Percentiles rank a stretch among this genome's conserved stretches.
phyloP scores from a whole-genome alignment of 2,113 vertebrate genomes.

The Myiagra hebetior region DNA sequence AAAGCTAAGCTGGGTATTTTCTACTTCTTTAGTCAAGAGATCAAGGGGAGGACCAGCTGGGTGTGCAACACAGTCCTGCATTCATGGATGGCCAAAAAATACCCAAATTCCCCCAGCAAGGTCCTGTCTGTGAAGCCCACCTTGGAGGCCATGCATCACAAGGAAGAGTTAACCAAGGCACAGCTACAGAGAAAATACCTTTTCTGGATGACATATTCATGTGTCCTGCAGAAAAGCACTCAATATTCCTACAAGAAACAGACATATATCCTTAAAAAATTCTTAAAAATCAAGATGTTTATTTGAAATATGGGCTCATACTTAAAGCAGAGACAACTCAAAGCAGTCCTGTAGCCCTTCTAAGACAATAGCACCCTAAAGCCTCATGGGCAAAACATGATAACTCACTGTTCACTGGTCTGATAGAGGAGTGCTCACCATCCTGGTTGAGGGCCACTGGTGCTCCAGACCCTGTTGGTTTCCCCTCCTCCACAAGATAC shows the following conservation, averaged over 20 bases:
- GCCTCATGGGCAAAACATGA: neutral
- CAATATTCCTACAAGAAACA: neutral
- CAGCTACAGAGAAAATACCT: neutral
- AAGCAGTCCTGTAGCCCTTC: neutral
- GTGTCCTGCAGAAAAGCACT: neutral
- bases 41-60: neutral
- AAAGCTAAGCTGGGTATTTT: neutral
- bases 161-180: neutral
- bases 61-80: neutral
- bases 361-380: neutral
- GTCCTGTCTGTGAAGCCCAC: neutral
- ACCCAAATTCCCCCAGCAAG: neutral
- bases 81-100: neutral
- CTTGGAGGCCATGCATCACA: neutral
- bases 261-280: neutral
- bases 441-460: neutral
- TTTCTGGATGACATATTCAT: neutral
- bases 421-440: rapidly evolving
- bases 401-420: neutral
- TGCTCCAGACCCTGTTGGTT: neutral
- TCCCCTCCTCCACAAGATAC: neutral
- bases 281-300: neutral
- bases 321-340: neutral
- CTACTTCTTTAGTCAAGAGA: neutral
- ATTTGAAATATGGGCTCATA: neutral